phyloP scores from a whole-genome alignment of 1,140 invertebrate genomes.

The Macrosteles quadrilineatus region DNA sequence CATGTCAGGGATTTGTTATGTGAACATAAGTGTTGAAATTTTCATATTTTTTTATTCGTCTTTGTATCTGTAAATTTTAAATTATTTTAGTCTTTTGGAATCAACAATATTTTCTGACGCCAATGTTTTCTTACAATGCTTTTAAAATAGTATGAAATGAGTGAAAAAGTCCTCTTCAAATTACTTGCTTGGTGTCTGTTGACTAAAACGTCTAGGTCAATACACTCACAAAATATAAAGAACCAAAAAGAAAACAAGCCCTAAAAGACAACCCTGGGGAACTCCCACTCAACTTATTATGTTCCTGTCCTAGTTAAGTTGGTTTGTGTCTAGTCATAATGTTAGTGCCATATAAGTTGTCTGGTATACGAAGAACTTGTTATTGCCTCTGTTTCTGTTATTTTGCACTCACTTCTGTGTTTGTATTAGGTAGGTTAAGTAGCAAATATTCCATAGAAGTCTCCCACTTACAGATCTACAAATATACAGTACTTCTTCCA shows the following conservation, averaged over 20 bases:
- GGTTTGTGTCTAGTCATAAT: background rate
- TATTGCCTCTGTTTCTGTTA: background rate
- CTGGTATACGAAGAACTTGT: background rate
- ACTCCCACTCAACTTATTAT: background rate
- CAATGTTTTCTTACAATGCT: background rate
- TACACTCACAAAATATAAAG: background rate
- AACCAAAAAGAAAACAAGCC: background rate
- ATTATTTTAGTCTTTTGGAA: background rate
- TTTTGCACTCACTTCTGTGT: background rate
- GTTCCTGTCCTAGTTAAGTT: constrained; percentile 11
- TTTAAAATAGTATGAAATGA: background rate
- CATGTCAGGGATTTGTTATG: background rate
- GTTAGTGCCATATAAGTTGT: constrained; percentile 1
- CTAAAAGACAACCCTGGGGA: background rate
- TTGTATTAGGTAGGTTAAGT: background rate
- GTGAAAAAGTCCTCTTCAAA: background rate
- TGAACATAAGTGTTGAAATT: background rate
- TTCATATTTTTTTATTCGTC: background rate
- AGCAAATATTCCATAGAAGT: background rate
- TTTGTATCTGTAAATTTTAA: background rate
- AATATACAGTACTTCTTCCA: no score
- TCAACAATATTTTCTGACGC: background rate
- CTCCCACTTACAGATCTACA: background rate
- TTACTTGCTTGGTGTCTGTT: background rate
- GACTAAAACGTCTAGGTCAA: background rate